Base-by-base conservation (phyloP, 1,140 invertebrate genomes). In the Caenorhabditis latens region DNA sequence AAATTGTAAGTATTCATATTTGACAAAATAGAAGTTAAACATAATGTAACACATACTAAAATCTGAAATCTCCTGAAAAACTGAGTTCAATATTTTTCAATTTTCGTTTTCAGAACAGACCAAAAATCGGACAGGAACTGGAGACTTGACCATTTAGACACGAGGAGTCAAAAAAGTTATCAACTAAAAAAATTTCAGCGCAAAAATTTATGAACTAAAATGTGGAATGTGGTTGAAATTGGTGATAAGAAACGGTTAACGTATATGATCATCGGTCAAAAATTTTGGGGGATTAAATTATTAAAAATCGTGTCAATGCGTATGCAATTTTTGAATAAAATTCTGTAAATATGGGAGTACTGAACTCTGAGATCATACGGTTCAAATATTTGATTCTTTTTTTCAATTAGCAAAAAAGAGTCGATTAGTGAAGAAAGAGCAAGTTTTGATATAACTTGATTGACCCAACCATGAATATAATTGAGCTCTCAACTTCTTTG, bases 1-100 rank as follows among this genome's bases (percentile, higher is more conserved):
- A 84, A 84, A 46, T 84, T 84, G 32, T 84, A 84, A 9, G 82
- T 84, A 46, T 84, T 84, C 82, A 84, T 84, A 48, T 84, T 84
- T 4, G 82, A 84, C 19, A 84, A 55, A 58, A 84, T 84, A 4
- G 82, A 84, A 3, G 82, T 84, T 19, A 84, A 24, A 13, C 82
- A 84, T n/a, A 84, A 21, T 21, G 82, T 84, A 2, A 53, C 57
- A n/a, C 53, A 57, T 84, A 84, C 43, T 43, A 84, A 24, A 84
- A 84, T 61, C 82, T 84, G 53, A 57, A 84, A 61, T 55, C 14
- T 55, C 24, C 65, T 71, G 42, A 71, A 46, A 19, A 46, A 14
- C 16, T 53, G 16, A 19, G 21, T 21, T 71, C 42, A 46, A 2
- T 46, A 6, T 71, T 43, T 46, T 50, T 50, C 42, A n/a, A 3